phyloP scores from a whole-genome alignment of 2,797 vertebrate genomes.

The Amazona finschi region DNA sequence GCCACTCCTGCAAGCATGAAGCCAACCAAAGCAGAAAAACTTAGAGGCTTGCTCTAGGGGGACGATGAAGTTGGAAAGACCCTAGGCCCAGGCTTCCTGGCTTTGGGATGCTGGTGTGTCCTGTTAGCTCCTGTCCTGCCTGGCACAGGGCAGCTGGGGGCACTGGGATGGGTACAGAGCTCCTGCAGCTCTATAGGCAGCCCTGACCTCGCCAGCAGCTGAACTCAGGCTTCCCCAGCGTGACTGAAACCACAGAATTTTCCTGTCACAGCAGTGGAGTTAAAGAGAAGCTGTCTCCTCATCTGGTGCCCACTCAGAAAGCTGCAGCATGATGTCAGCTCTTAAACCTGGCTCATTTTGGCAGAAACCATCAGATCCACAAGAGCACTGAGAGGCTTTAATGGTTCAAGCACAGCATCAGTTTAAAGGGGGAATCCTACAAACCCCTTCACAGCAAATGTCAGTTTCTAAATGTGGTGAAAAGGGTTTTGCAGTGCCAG shows the following conservation, averaged over 20 bases:
- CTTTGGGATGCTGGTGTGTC: not conserved
- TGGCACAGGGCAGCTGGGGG: not conserved
- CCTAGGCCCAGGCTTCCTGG: not conserved
- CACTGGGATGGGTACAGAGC: not conserved
- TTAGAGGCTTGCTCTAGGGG: not conserved
- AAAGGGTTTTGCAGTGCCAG: not conserved
- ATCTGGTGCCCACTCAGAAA: not conserved
- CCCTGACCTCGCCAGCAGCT: not conserved
- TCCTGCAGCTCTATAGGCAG: not conserved
- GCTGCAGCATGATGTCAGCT: accelerated
- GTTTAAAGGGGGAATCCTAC: not conserved
- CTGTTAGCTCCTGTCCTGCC: not conserved
- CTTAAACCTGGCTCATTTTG: not conserved
- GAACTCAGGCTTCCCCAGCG: not conserved
- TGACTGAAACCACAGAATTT: not conserved
- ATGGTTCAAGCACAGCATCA: not conserved
- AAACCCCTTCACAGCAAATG: not conserved
- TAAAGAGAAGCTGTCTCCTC: not conserved
- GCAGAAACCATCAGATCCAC: not conserved
- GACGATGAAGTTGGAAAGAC: not conserved
- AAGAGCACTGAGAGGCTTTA: not conserved
- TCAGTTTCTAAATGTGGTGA: not conserved
- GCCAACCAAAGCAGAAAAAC: not conserved
- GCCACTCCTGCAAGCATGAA: not conserved
- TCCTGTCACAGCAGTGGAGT: not conserved